A percentile compares a stretch with the other conserved stretches of the same genome.
These are phyloP conservation scores for Cercopithecus mitis DNA, from an alignment of 2,797 vertebrate species.

Conservation along the genomic window DNA sequence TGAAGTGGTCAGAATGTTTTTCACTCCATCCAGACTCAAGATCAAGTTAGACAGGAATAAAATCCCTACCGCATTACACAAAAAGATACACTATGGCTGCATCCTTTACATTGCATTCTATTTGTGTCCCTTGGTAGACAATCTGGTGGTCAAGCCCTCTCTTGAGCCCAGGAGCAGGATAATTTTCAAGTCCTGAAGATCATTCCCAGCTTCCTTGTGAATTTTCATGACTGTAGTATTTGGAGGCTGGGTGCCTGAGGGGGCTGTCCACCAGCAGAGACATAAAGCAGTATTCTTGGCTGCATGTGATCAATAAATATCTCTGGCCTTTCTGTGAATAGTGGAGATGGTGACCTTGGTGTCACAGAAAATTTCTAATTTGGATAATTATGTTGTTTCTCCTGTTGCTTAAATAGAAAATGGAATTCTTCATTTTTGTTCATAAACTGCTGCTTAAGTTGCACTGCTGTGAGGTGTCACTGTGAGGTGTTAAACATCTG, in stretches of 20 bases:
- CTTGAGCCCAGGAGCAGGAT: neutral
- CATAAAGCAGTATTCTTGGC: slow-evolving; percentile 54
- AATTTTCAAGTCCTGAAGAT: slow-evolving; percentile 28
- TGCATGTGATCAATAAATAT: slow-evolving; percentile 67
- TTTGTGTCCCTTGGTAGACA: neutral
- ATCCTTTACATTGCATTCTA: neutral
- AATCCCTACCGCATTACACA: neutral
- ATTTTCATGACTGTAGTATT: slow-evolving; percentile 10
- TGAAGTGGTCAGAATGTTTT: neutral
- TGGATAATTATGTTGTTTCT: slow-evolving; percentile 73
- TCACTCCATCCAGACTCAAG: neutral
- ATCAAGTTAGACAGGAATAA: neutral
- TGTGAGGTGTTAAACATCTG: slow-evolving; percentile 77
- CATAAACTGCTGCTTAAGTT: slow-evolving; percentile 64
- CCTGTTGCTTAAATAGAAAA: slow-evolving; percentile 74
- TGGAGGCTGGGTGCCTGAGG: neutral
- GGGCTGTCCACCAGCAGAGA: slow-evolving; percentile 44
- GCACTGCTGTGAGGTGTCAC: slow-evolving; percentile 66
- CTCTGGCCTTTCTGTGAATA: slow-evolving; percentile 64
- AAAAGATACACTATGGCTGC: neutral
- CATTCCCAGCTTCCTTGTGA: neutral
- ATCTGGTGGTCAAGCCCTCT: neutral
- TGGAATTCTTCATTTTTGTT: slow-evolving; percentile 71
- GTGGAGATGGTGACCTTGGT: slow-evolving; percentile 67
- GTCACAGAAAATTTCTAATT: slow-evolving; percentile 77